These are phyloP conservation scores for Rhysida immarginata DNA, from an alignment of 1,140 invertebrate genomes.

Conservation along the genomic window DNA sequence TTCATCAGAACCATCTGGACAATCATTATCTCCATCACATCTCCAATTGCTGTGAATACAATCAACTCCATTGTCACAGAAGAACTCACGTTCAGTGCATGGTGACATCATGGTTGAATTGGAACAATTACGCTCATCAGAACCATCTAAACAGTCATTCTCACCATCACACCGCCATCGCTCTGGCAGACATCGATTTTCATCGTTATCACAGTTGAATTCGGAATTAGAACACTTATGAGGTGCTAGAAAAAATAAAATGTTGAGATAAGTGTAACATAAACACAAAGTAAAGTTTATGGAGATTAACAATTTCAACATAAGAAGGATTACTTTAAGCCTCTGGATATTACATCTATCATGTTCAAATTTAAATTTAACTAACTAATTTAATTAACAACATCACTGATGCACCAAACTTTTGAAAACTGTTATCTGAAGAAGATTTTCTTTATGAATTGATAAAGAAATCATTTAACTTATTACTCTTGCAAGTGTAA, in stretches of 20 bases:
- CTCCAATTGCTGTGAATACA: conserved; percentile 64
- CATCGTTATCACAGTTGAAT: conserved; percentile 32
- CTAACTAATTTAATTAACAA: too few species aligned
- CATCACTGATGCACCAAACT: too few species aligned
- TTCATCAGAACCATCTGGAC: conserved; percentile 62
- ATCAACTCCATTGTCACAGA: conserved; percentile 65
- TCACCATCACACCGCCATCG: conserved; percentile 45
- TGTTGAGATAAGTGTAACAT: too few species aligned
- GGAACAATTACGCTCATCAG: conserved; percentile 59
- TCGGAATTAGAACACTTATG: conserved; percentile 30
- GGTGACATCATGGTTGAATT: conserved; percentile 35
- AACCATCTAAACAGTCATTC: conserved; percentile 40
- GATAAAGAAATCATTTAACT: too few species aligned
- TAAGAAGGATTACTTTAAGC: too few species aligned
- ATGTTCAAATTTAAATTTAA: too few species aligned
- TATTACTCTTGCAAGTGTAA: too few species aligned
- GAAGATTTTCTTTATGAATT: too few species aligned
- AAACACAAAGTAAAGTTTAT: too few species aligned
- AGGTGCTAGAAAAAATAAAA: conserved; percentile 2
- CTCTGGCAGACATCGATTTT: conserved; percentile 34
- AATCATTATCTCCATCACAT: conserved; percentile 58
- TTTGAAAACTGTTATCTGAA: too few species aligned
- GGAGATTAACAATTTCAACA: too few species aligned
- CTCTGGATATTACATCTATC: too few species aligned
- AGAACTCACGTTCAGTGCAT: conserved; percentile 54